phyloP scores from a whole-genome alignment of 2,797 vertebrate genomes.

The Rachycentron canadum region DNA sequence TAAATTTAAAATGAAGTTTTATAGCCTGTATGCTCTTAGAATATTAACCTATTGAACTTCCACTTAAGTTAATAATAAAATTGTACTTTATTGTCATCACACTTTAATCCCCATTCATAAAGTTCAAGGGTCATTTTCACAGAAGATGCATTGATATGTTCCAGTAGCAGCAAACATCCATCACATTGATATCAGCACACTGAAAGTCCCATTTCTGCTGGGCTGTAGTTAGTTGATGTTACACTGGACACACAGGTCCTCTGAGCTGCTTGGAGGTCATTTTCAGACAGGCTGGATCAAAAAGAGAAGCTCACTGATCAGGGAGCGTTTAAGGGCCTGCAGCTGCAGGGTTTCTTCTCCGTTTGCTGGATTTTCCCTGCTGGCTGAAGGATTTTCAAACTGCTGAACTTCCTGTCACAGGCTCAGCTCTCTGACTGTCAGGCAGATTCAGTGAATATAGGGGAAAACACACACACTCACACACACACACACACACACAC shows the following conservation, averaged over 20 bases:
- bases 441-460: constrained; percentile 2
- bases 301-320: not conserved
- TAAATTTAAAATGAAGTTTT: not conserved
- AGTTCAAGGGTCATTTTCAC: not conserved
- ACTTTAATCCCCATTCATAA: not conserved
- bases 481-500: not conserved
- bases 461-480: constrained; percentile 31
- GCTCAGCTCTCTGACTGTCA: constrained; percentile 27
- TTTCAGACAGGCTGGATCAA: not conserved
- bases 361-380: constrained; percentile 38
- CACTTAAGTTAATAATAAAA: not conserved
- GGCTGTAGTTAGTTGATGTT: not conserved
- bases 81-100: not conserved
- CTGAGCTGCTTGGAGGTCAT: not conserved
- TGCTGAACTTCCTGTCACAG: constrained; percentile 59
- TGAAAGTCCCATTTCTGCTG: not conserved
- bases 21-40: not conserved
- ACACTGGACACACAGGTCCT: not conserved
- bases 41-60: not conserved
- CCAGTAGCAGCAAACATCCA: not conserved
- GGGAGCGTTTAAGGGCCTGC: not conserved
- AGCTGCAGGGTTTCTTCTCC: not conserved
- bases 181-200: not conserved
- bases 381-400: constrained; percentile 29
- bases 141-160: not conserved